Evolutionary conservation across 2,797 vertebrate genomes (phyloP).

Genomic region (Selene dorsalis): DNA sequence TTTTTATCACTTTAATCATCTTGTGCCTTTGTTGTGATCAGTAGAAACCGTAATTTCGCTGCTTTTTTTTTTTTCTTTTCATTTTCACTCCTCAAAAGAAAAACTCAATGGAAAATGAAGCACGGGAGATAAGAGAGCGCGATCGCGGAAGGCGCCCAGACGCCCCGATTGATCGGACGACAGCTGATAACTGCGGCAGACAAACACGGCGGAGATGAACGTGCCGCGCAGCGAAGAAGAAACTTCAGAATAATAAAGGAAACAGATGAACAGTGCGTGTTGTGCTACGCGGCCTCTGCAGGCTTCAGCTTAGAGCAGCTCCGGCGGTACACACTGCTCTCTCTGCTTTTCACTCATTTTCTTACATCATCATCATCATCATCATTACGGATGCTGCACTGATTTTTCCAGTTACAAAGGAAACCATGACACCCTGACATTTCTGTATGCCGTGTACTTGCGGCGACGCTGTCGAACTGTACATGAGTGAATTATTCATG

Average conservation of each 20-base stretch:
- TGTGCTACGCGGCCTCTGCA: neutral
- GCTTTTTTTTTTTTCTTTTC: neutral
- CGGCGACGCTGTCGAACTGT: neutral
- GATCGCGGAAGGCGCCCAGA: no score
- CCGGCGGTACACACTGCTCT: neutral
- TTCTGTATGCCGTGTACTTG: neutral
- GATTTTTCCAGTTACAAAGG: slow-evolving; percentile 31
- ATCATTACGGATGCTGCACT: slow-evolving; percentile 26
- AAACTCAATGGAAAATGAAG: no score
- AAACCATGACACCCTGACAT: slow-evolving; percentile 8
- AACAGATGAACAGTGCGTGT: neutral
- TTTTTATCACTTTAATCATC: neutral
- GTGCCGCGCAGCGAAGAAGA: neutral
- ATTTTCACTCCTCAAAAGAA: no score
- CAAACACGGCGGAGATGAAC: neutral
- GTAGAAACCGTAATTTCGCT: neutral
- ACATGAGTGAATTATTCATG: slow-evolving; percentile 49
- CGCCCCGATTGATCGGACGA: no score
- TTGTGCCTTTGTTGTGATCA: neutral
- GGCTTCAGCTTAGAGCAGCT: neutral
- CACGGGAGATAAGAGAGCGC: no score
- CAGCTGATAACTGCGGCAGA: neutral
- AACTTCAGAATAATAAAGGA: neutral
- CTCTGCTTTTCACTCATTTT: slow-evolving; percentile 13
- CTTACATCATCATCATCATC: slow-evolving; percentile 25